Base-by-base conservation (phyloP, 2,797 vertebrate species). In the Falco rusticolus region DNA sequence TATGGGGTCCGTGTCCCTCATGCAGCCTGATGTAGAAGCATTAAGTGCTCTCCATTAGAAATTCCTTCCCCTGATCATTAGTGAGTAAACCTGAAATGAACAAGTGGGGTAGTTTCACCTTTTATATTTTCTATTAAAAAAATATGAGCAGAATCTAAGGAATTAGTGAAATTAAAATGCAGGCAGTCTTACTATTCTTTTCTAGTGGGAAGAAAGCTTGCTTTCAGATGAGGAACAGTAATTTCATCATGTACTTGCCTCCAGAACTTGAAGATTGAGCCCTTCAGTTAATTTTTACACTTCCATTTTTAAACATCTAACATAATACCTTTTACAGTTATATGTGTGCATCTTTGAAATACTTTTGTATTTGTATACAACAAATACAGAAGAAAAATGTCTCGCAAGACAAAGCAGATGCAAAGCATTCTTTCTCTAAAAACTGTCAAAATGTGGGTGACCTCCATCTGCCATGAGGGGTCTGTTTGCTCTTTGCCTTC, bases 381-480 rank as follows among this genome's bases (percentile, higher is more conserved):
- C n/a, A 80, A 65, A 26, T 57, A 26, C 13, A 64, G 43, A 70
- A 22, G 51, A 65, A n/a, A 29, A 41, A 19, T 1, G 28, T 83
- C 34, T 28, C 82, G 20, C 31, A 33, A 64, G 45, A 45, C 7
- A 28, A 86, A 91, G 45, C 4, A 77, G 22, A 37, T 68, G 16
- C 6, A 47, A 51, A 63, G 1, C 6, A 7, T 69, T 60, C 10
- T 81, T 68, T 60, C 31, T 47, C 18, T 34, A 72, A 78, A 41
- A 53, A 53, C 18, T 57, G 17, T 34, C 18, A 91, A 84, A 84
- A 28, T 60, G 16, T 24, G 41, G 10, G 18, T 65, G 80, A 43
- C 5, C 7, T 19, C 3, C 3, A 3, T 8, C 8, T 12, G 8
- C 39, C 18, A 19, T 3, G 11, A 57, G 3, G 3, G 24, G 3